Conservation (phyloP, 2,888 invertebrate genomes). For the Rambutsinella grinnellia region DNA sequence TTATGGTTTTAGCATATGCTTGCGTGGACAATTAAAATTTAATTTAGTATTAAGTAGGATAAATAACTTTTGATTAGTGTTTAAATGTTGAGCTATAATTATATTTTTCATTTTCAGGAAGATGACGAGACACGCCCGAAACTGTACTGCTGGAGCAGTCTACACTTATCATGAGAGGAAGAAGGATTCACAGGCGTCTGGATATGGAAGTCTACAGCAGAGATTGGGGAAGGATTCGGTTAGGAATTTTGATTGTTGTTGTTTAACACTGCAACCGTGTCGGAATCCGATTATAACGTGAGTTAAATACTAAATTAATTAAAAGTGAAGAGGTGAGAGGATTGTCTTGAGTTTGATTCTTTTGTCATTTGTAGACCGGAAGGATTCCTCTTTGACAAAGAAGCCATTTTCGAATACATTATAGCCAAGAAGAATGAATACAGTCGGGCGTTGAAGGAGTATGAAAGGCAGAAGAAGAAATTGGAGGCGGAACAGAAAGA, state of each 20-base stretch:
- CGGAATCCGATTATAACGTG: constrained; percentile 90
- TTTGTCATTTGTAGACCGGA: constrained; percentile 75
- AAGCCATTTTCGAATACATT: constrained; percentile 95
- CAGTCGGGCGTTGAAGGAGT: constrained; percentile 89
- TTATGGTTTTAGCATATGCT: constrained; percentile 27
- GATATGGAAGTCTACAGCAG: constrained; percentile 79
- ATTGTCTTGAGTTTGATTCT: constrained; percentile 15
- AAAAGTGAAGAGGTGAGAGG: no score
- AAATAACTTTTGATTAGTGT: background rate
- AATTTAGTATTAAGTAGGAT: background rate
- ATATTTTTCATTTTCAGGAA: background rate
- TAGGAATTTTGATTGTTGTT: constrained; percentile 98
- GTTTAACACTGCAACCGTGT: constrained; percentile 96
- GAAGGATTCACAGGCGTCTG: constrained; percentile 93
- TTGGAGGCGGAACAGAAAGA: constrained; percentile 81
- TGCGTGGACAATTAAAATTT: constrained; percentile 10
- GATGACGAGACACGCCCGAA: constrained; percentile 97
- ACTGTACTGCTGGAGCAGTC: constrained; percentile 98
- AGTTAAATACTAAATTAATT: background rate
- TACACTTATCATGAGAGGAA: constrained; percentile 99
- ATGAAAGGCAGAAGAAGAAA: constrained; percentile 86
- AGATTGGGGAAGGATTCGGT: constrained; percentile 94
- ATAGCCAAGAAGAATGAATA: constrained; percentile 94
- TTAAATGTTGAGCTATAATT: background rate
- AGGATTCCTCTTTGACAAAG: constrained; percentile 96